These are phyloP conservation scores for Antennarius maculatus DNA, from an alignment of 2,797 vertebrate species.

Conservation along the genomic window DNA sequence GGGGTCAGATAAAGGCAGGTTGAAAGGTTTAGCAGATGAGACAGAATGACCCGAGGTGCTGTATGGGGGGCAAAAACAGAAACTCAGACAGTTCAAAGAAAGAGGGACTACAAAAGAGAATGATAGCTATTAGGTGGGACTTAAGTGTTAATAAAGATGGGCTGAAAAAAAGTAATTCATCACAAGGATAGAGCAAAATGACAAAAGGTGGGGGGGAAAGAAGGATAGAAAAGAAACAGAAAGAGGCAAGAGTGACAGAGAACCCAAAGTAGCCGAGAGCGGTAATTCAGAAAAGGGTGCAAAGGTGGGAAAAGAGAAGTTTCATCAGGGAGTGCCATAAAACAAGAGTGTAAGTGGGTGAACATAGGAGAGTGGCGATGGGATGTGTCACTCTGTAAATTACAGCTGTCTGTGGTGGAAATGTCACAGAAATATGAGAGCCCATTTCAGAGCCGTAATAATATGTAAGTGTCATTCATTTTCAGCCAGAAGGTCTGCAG, in stretches of 20 bases:
- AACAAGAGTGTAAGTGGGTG: constrained; percentile 35
- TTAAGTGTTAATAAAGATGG: constrained; percentile 24
- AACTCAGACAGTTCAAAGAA: constrained; percentile 6
- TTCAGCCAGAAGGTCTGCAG: constrained; percentile 62
- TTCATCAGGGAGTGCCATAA: constrained; percentile 10
- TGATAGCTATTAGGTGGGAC: constrained; percentile 23
- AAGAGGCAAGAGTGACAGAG: constrained; percentile 42
- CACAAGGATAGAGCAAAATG: constrained; percentile 39
- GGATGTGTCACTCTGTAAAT: constrained; percentile 61
- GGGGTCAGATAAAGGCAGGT: constrained; percentile 26
- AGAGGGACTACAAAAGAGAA: not conserved
- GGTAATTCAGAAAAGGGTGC: constrained; percentile 60
- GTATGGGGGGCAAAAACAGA: constrained; percentile 6
- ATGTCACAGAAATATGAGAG: constrained; percentile 72
- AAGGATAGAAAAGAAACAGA: constrained; percentile 26
- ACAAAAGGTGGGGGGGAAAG: constrained; percentile 32
- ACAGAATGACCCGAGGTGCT: not conserved
- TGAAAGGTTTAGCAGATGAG: constrained; percentile 25
- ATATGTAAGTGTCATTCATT: constrained; percentile 65
- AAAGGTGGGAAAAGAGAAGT: constrained; percentile 27
- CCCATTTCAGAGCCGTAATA: constrained; percentile 60
- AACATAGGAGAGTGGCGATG: constrained; percentile 54
- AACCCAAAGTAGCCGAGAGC: constrained; percentile 51
- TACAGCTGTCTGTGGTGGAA: constrained; percentile 64
- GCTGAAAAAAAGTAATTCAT: constrained; percentile 18